A percentile compares a stretch with the other conserved stretches of the same genome.
phyloP scores from a whole-genome alignment of 23 tunicate species.

The Halocynthia aurantium region DNA sequence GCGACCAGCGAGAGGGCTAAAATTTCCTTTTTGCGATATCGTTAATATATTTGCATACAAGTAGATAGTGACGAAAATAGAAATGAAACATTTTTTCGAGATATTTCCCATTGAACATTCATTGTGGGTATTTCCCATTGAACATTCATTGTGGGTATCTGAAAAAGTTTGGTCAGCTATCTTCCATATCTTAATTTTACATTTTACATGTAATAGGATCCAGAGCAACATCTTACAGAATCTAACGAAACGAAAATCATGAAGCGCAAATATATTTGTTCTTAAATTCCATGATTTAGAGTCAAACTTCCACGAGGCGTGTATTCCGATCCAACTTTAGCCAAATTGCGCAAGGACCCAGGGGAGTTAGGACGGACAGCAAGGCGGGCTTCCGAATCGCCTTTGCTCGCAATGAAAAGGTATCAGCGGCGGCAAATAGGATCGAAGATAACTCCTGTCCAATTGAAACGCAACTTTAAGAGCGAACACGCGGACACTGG shows the following conservation, averaged over 20 bases:
- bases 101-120: no score
- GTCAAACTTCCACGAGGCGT: not conserved
- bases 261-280: no score
- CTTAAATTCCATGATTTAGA: not conserved
- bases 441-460: not conserved
- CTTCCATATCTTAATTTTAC: no score
- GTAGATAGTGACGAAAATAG: no score
- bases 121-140: not conserved
- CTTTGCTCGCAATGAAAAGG: not conserved
- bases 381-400: not conserved
- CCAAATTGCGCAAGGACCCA: not conserved
- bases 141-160: not conserved
- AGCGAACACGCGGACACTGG: slow-evolving; percentile 1
- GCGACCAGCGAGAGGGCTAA: no score
- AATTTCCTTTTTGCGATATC: no score
- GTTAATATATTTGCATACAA: no score
- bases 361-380: not conserved
- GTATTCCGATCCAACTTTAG: not conserved
- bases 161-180: not conserved
- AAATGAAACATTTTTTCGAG: no score
- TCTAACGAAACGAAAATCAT: no score
- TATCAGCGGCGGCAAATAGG: not conserved
- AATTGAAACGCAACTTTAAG: not conserved
- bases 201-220: no score
- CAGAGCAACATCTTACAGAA: no score